Evolutionary conservation across 2,888 invertebrate species (phyloP), one percentile per base, ranked within the genome.

Genomic region (Acanthosepion pharaonis): DNA sequence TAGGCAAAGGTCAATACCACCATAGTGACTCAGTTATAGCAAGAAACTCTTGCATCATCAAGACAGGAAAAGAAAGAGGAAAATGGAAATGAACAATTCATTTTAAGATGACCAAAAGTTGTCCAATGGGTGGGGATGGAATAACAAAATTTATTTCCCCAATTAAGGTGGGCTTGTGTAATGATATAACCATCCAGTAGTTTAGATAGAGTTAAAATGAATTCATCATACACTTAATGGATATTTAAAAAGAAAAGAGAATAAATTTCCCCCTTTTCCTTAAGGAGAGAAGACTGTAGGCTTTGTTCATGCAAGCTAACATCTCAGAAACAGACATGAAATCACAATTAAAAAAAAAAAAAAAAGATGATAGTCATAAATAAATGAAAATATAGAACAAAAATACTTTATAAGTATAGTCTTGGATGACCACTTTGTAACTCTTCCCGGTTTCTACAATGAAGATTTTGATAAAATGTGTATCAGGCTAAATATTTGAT

Each of bases 1-100:
- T 78, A 78, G 78, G n/a, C 78, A 78, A 78, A 78, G 78, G 78
- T 78, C 33, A 78, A 78, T 78, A 33, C n/a, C 78, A 78, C 78
- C 5, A 78, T n/a, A 78, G 78, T 78, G 78, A 78, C 23, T 78
- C 78, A 78, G 78, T 78, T 78, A n/a, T 9, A 33, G 78, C 78
- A 78, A 78, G 9, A 3, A 78, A 78, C n/a, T 33, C 18, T 78
- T 9, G 78, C 78, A 78, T 78, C 78, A 78, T 78, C 78, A 78
- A 78, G 4, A 33, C 78, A 78, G n/a, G n/a, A 9, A 33, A 78
- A 15, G 15, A 78, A 9, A 8, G 18, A 33, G 15, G 15, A 78
- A n/a, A n/a, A 42, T 42, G 42, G n/a, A 78, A 78, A 78, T 78
- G 78, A 78, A 78, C 78, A 78, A 78, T 78, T 78, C 78, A 5